Base-by-base conservation (phyloP, 2,113 vertebrate genomes). In the Onychostruthus taczanowskii region DNA sequence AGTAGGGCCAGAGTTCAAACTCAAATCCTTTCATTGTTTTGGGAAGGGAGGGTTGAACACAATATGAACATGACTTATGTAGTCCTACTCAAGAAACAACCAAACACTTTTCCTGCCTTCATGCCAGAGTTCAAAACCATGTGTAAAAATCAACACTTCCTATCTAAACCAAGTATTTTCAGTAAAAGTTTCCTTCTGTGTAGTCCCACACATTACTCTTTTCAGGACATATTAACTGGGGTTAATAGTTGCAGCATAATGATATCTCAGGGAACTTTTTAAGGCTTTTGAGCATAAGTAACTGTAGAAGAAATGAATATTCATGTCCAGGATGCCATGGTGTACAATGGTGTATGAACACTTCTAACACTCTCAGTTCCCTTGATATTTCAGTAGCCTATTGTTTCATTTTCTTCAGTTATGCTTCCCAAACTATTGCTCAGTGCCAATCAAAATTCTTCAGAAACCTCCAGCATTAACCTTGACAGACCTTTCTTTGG, bases 261-360 rank as follows among this genome's bases (percentile, higher is more conserved):
- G 68, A 87, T 84, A 73, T 85, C n/a, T 94, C 62, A 62, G 37
- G 53, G 69, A 83, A 91, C 52, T 93, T 93, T 91, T 79, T 92
- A 70, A 93, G 59, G 49, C 96, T 95, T 94, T 61, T 93, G 87
- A 95, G 58, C 31, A 74, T 75, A 72, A 53, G 16, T 56, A 96
- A 64, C 27, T 84, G 33, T 82, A 94, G 53, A 31, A 37, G 13
- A 50, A 41, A 41, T 97, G 92, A 97, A 97, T 97, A 98, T 96
- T 97, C 95, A 97, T 94, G 30, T 82, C 39, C 95, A 66, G 82
- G 62, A 97, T 82, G 76, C 46, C 59, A 79, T 67, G 80, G 70
- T 88, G 61, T 88, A 91, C 67, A 92, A 64, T 94, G 89, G 56
- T 96, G 61, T 90, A 90, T 82, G 90, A 87, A 79, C 46, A 91